Evolutionary conservation across 2,888 invertebrate species (phyloP).

Genomic region (Branchipolynoe longqiensis): DNA sequence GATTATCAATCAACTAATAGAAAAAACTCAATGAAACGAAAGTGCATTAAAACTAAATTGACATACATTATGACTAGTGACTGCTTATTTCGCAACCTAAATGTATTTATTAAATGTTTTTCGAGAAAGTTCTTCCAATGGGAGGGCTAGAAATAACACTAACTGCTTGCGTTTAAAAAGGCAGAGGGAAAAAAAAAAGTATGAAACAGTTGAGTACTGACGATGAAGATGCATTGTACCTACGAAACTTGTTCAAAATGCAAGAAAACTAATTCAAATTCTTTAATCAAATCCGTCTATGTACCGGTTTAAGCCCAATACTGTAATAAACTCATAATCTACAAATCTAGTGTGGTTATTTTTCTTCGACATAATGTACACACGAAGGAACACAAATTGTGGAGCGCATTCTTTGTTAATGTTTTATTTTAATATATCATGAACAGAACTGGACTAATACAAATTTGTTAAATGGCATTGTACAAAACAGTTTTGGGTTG

Average conservation of each 20-base stretch:
- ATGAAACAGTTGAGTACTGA: neutral
- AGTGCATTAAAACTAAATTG: conserved; percentile 41
- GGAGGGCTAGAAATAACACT: conserved; percentile 3
- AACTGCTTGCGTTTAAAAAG: neutral
- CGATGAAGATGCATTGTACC: conserved; percentile 23
- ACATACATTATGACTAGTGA: conserved; percentile 54
- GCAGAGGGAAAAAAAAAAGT: neutral
- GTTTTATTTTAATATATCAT: conserved; percentile 46
- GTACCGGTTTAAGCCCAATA: conserved; percentile 52
- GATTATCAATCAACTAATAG: conserved; percentile 25
- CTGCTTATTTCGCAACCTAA: conserved; percentile 52
- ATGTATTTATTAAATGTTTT: neutral
- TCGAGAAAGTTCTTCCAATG: neutral
- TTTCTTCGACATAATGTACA: no score
- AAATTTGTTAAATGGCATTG: conserved; percentile 54
- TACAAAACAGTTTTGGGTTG: conserved; percentile 38
- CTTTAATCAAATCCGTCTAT: conserved; percentile 36
- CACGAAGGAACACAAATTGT: no score
- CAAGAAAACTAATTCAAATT: conserved; percentile 10
- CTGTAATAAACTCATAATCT: conserved; percentile 52
- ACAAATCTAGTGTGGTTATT: neutral
- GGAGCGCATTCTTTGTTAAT: no score
- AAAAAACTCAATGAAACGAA: no score
- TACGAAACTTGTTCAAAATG: neutral
- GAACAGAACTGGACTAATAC: conserved; percentile 57